These are phyloP conservation scores for Herpetotheres cachinnans DNA, from an alignment of 2,113 vertebrate species.

Conservation along the genomic window DNA sequence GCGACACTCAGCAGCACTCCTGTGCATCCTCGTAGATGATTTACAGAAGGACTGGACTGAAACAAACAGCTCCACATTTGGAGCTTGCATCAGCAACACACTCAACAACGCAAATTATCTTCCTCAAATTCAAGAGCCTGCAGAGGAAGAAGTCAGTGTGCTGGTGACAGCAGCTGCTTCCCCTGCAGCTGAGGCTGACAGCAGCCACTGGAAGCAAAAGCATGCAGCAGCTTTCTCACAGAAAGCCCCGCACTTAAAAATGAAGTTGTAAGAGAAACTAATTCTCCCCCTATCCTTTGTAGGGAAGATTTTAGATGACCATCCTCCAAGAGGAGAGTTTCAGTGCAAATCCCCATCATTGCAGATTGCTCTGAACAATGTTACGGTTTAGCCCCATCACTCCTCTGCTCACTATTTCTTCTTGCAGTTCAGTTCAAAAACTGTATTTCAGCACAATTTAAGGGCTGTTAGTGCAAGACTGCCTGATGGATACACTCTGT, in stretches of 20 bases:
- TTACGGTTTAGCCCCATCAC: background rate
- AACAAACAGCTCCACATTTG: background rate
- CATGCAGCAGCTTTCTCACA: background rate
- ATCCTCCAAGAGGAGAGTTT: background rate
- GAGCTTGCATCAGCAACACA: background rate
- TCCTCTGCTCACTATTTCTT: background rate
- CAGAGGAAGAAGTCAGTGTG: background rate
- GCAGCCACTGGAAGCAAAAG: background rate
- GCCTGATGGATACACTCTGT: rapidly evolving
- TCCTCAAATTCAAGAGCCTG: background rate
- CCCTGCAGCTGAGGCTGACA: background rate
- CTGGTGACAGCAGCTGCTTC: slow-evolving; percentile 17
- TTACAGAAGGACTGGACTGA: background rate
- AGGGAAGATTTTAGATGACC: background rate
- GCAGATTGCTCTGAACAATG: background rate
- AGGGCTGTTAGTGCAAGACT: background rate
- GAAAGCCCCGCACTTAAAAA: background rate
- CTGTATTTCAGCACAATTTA: background rate
- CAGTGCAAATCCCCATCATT: background rate
- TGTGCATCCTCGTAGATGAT: rapidly evolving
- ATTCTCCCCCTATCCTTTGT: background rate
- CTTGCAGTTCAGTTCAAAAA: background rate
- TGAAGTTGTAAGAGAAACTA: background rate
- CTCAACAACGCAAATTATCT: background rate
- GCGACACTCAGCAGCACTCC: background rate